Evolutionary conservation across 1,140 invertebrate genomes (phyloP), one percentile per base, ranked within the genome.

Genomic region (Heliothis virescens): DNA sequence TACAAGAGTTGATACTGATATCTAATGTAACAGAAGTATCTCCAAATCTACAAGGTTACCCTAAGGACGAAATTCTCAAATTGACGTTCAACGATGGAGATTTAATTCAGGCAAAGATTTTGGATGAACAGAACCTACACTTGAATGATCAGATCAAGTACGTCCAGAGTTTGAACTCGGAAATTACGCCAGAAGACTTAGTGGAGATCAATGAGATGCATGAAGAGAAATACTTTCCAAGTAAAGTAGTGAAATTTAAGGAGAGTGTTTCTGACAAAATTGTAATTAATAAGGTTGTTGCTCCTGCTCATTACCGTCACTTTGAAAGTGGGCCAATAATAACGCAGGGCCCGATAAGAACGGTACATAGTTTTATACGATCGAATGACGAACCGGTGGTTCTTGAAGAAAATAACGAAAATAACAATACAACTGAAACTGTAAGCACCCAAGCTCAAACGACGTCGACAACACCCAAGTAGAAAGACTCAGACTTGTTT

Each of bases 31-130:
- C 82, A 0, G 84, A 86, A 75, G 41, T 82, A 7, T 89, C 88
- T 0, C 77, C 86, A 52, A 82, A 84, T 73, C 85, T 92, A 12
- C 83, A 83, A 59, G 76, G 78, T 41, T 60, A 86, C n/a, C 77
- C 62, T 1, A 85, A 86, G 72, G 81, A 88, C 7, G 74, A 92
- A 13, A 81, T 91, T 10, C 53, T 87, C 9, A 81, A 87, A 74
- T 48, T 88, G n/a, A 85, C 88, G 4, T 59, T 79, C 11, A 82
- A 71, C 15, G 87, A 86, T 10, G 89, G 87, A 4, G 59, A 83
- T 18, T 83, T 91, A 18, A 26, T 91, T 21, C 83, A 83, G 21
- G 86, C 90, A 47, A 87, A 89, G 77, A 48, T 91, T 48, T 29
- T 91, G 9, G 80, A 81, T 41, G 59, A 59, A 7, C 80, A 84